Base-by-base conservation (phyloP, 2,113 vertebrate species). In the Nothobranchius kuhntae region DNA sequence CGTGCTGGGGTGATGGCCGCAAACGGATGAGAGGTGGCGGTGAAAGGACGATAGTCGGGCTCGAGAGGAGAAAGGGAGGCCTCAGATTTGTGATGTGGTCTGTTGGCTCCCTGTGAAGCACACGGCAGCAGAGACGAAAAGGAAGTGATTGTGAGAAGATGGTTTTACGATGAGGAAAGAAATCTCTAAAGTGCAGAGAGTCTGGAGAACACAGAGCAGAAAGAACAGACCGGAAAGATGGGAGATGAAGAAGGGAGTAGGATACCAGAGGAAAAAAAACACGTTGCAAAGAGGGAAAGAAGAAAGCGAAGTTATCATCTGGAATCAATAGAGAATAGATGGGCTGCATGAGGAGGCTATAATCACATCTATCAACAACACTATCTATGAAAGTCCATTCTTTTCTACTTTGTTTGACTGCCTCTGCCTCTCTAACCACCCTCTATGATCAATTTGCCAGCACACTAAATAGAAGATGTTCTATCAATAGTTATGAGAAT, bases 241-340 rank as follows among this genome's bases (percentile, higher is more conserved):
- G 76, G 65, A 78, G 81, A 80, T 63, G 68, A 65, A 69, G 40
- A 53, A 69, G 45, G 68, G 60, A 77, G 68, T 61, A 58, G 52
- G 78, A 78, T 68, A 40, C 75, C 45, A 74, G 78, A 61, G 17
- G 46, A 54, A 21, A 56, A 42, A 62, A 69, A 65, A 11, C 36
- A 68, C 24, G 62, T 9, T 59, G 35, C 46, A 30, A 35, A 51
- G 21, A 40, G 24, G 58, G 36, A 17, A 71, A 15, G 54, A 69
- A 68, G 68, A 58, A 57, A 62, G 62, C 73, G 81, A 82, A 69
- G 56, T 79, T 86, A 87, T 90, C 86, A 89, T 89, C 85, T 91
- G 86, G 89, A 85, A 89, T 91, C 87, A 83, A 89, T 91, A 79
- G 78, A 81, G 70, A 80, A 79, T 68, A 64, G 73, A 87, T 70